Base-by-base conservation (phyloP, 92 coral and sea anemone species). In the Blastomussa wellsi region DNA sequence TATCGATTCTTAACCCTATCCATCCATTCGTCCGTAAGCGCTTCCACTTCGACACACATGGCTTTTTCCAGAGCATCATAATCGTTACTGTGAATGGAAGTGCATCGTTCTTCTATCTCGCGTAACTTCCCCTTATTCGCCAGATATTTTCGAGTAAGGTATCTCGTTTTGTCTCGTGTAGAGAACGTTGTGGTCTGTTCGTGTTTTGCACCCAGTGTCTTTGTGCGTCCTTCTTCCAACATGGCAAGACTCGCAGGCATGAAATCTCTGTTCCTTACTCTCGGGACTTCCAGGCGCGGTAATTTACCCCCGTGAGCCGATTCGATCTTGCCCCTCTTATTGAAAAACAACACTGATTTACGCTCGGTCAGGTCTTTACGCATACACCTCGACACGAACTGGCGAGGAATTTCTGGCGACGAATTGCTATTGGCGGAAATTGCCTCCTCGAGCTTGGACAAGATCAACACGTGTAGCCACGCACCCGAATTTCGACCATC, bases 171-270 rank as follows among this genome's bases (percentile, higher is more conserved):
- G 79, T 74, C 59, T 26, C 48, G 60, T 17, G 14, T 37, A 4
- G 28, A 31, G 6, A 74, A 74, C 12, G 79, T 74, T 3, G 79
- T 74, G 79, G 35, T 20, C 11, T 19, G 59, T 28, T 44, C 60
- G 16, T 57, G 31, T 74, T 44, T 74, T 11, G 48, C 37, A 10
- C 79, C 79, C 0, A 74, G 79, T 13, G 60, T 44, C 1, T 31
- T 10, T 4, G 32, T 17, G 37, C 44, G 79, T 6, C 60, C 79
- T 29, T 74, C 79, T n/a, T 19, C 59, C 35, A 28, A 42, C 79
- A 74, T 74, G 79, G 79, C 79, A 31, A 74, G 59, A 47, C 79
- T 74, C 20, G 79, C 64, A 37, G 79, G 47, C 32, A 74, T n/a
- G 48, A 74, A 74, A 24, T 42, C 64, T 24, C 29, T 14, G 31